Conservation (phyloP, 2,888 invertebrate species). For the Erebia ligea region DNA sequence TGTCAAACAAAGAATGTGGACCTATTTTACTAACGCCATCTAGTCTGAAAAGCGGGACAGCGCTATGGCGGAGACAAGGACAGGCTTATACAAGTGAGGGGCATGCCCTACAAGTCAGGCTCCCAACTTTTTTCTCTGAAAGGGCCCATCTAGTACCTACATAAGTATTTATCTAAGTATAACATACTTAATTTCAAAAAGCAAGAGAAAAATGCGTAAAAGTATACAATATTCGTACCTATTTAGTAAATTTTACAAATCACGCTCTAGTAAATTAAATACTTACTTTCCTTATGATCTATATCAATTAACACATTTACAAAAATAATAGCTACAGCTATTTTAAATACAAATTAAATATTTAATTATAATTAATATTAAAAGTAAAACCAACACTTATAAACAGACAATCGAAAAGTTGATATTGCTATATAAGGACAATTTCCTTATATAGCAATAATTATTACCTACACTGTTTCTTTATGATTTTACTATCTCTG, state of each 20-base stretch:
- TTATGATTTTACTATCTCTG: constrained; percentile 57
- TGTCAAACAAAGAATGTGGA: too few species aligned
- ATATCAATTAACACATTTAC: not conserved
- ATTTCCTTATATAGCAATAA: not conserved
- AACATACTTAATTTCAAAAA: not conserved
- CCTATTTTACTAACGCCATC: too few species aligned
- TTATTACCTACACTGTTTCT: not conserved
- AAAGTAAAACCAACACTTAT: not conserved
- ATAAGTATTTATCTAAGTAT: too few species aligned
- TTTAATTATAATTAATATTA: constrained; percentile 5
- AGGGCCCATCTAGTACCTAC: too few species aligned
- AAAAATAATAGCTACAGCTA: not conserved
- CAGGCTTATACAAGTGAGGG: too few species aligned
- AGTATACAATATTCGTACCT: not conserved
- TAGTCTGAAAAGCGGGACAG: too few species aligned
- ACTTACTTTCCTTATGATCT: not conserved
- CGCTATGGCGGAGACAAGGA: too few species aligned
- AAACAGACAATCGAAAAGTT: not conserved
- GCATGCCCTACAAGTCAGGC: too few species aligned
- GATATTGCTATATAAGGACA: not conserved
- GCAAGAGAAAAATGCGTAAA: not conserved
- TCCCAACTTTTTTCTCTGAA: too few species aligned
- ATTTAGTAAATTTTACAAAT: not conserved
- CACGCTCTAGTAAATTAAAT: not conserved
- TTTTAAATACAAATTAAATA: not conserved